Conservation (phyloP, 2,113 vertebrate genomes). For the Formicarius rufipectus region DNA sequence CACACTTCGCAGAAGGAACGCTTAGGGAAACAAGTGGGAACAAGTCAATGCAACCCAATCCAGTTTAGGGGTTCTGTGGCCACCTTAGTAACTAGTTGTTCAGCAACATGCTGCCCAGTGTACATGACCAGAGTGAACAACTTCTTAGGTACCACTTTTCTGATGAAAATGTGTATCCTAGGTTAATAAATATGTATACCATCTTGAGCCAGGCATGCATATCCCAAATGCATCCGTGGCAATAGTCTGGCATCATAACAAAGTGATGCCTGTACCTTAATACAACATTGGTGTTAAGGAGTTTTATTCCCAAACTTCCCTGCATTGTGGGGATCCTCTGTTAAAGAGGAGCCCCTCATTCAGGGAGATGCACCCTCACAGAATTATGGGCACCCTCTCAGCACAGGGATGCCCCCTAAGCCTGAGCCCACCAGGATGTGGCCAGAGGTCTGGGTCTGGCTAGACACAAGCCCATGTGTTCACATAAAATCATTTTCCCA, state of each 20-base stretch:
- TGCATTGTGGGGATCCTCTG: background rate
- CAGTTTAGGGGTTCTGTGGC: background rate
- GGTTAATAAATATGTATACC: too few relatives aligned
- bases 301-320: background rate
- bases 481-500: background rate
- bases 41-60: fast-evolving
- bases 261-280: fast-evolving
- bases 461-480: fast-evolving
- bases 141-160: background rate
- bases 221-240: background rate
- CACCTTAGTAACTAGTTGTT: background rate
- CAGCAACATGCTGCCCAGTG: background rate
- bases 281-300: fast-evolving
- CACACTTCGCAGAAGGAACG: fast-evolving
- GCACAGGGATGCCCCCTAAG: background rate
- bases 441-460: fast-evolving
- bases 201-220: background rate
- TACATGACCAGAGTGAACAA: fast-evolving
- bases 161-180: fast-evolving
- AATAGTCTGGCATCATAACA: background rate
- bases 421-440: background rate
- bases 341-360: background rate
- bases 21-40: fast-evolving
- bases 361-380: fast-evolving
- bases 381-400: background rate